Evolutionary conservation across 2,113 vertebrate species (phyloP), one percentile per base, ranked within the genome.

Genomic region (Struthio camelus): DNA sequence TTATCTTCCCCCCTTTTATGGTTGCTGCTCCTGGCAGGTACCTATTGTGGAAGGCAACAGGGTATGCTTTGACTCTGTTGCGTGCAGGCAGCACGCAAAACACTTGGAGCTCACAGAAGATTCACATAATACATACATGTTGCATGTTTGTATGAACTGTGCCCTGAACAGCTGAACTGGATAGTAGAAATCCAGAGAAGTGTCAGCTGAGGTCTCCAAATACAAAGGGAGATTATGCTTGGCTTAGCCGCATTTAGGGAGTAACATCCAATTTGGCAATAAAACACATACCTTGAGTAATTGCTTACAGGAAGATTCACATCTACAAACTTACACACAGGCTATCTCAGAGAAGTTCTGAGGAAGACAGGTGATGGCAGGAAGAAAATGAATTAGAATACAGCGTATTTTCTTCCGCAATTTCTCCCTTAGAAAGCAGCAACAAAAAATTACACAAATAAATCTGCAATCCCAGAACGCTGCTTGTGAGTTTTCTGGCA

Each of bases 381-480:
- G 4, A 90, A 15, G n/a, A 76, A 80, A 90, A 25, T 19, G 5
- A 83, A 38, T 23, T 66, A 51, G 7, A 80, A n/a, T 13, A 69
- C 10, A 76, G 34, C 2, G 6, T 38, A 22, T 38, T 85, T 87
- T 79, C 22, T 76, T 65, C 58, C 61, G 34, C 34, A 80, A n/a
- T 77, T 92, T 81, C 51, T 90, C 61, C 44, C 65, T 82, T 51
- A 28, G 32, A 92, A 86, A 92, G 18, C 61, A 78, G 36, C 51
- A 30, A 34, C 36, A 69, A 87, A 89, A 38, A 69, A 65, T 50
- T 34, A 72, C 22, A 66, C 15, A 65, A 51, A 53, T 2, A 64
- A 48, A 54, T 3, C 2, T 50, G 32, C 36, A 85, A 18, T 36
- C 28, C 77, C 42, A 34, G n/a, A 84, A 46, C 0, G 0, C 32